Percentiles rank a stretch among this genome's conserved stretches.
Conservation (phyloP, 1,140 invertebrate genomes). For the Drosophila lowei region DNA sequence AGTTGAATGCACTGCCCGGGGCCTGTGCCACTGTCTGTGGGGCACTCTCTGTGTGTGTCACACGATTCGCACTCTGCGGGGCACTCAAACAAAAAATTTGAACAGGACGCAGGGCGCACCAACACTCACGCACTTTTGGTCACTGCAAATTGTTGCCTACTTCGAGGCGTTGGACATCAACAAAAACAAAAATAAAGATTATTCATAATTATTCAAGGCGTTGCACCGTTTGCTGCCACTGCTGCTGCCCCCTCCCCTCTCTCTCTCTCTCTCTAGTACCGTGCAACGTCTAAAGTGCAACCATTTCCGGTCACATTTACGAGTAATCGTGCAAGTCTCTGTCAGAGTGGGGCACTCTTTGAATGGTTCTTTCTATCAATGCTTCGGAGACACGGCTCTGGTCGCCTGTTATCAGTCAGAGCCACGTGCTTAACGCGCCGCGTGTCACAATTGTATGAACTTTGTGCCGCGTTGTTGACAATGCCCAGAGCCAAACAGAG, state of each 20-base stretch:
- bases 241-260: no score
- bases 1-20: no score
- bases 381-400: no score
- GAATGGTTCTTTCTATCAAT: background rate
- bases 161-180: background rate
- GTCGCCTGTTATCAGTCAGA: constrained; percentile 65
- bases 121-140: constrained; percentile 1
- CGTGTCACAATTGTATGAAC: constrained; percentile 80
- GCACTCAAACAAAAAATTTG: constrained; percentile 25
- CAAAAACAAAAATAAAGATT: background rate
- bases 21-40: no score
- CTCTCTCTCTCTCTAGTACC: no score
- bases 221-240: no score
- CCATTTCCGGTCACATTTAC: no score
- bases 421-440: constrained; percentile 79
- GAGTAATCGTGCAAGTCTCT: no score
- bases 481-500: constrained; percentile 61
- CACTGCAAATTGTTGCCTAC: constrained; percentile 2
- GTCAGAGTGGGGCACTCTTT: background rate
- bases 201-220: background rate
- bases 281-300: no score
- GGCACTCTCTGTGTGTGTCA: no score
- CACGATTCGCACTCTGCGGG: no score
- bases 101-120: background rate
- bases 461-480: constrained; percentile 73